Evolutionary conservation across 1,140 invertebrate genomes (phyloP).

Genomic region (Theocolax elegans): DNA sequence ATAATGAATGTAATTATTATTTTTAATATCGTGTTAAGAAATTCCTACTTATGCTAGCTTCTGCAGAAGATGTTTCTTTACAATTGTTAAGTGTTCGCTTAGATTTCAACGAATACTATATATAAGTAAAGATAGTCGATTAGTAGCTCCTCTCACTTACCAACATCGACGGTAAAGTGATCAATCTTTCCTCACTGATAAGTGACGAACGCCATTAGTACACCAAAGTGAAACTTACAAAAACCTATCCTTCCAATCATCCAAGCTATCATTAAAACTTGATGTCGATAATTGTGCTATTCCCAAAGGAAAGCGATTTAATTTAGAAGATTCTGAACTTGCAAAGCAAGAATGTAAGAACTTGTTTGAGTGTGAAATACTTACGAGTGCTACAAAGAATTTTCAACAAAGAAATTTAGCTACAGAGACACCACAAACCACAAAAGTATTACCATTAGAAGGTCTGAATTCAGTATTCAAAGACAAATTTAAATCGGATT

Average conservation of each 20-base stretch:
- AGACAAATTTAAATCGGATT: conserved; percentile 3
- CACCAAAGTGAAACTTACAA: conserved; percentile 21
- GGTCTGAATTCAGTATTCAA: neutral
- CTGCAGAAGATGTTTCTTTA: conserved; percentile 81
- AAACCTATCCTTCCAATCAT: conserved; percentile 16
- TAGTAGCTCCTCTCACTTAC: conserved; percentile 81
- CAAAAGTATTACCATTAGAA: neutral
- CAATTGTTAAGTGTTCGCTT: conserved; percentile 89
- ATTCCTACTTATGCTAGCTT: conserved; percentile 82
- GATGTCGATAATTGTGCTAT: conserved; percentile 31
- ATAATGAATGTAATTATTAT: conserved; percentile 48
- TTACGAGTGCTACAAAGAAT: conserved; percentile 39
- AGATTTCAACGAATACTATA: conserved; percentile 93
- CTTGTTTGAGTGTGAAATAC: conserved; percentile 50
- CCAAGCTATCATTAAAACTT: conserved; percentile 32
- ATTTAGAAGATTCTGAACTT: conserved; percentile 45
- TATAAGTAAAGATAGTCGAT: conserved; percentile 79
- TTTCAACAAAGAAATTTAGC: conserved; percentile 35
- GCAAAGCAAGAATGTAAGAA: conserved; percentile 45
- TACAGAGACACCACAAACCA: conserved; percentile 28
- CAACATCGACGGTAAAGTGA: conserved; percentile 75
- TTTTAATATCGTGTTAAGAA: conserved; percentile 80
- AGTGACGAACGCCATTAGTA: conserved; percentile 52
- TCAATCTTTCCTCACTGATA: conserved; percentile 55
- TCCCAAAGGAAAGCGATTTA: conserved; percentile 36